Evolutionary conservation across 2,888 invertebrate species (phyloP), one percentile per base, ranked within the genome.

Genomic region (Omphaloscelis lunosa): DNA sequence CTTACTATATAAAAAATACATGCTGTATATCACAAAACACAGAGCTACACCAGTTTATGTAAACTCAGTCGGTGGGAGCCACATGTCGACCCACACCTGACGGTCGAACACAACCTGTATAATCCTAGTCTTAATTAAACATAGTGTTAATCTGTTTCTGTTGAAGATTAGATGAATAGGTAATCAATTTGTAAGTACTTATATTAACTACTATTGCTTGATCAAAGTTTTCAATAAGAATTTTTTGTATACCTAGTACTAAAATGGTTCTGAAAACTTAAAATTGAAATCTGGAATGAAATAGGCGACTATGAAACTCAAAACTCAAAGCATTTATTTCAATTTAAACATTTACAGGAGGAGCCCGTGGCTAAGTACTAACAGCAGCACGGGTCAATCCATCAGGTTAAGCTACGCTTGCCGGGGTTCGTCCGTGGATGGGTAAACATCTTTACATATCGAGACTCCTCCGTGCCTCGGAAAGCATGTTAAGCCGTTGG

Each of bases 31-130:
- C 75, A 39, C 82, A 91, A 90, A 88, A 89, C 84, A 78, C 72
- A 75, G 76, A 75, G 79, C 87, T 89, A 89, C 90, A 87, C 45
- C 78, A 87, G 92, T 86, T 92, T 91, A 92, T 92, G 92, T 90
- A 92, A 91, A 91, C 91, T 89, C 86, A 90, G 92, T 90, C 92
- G 92, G 92, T 93, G 93, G 93, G 93, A 93, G 90, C 93, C 92
- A 92, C 93, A 93, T 93, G 93, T 93, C 90, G 88, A 61, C 73
- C 71, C 88, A 88, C 93, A 93, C 93, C 93, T 93, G 93, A 89
- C 93, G 91, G 89, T 84, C 85, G 85, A 84, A 76, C 88, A 83
- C 89, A 88, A 68, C 86, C 91, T 88, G 87, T 89, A 89, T 92
- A 93, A 92, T 92, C 91, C 80, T 41, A 45, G 63, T 76, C 80